Percentiles rank a stretch among this genome's conserved stretches.
phyloP scores from a whole-genome alignment of 2,113 vertebrate genomes.

The Mystacornis crossleyi region DNA sequence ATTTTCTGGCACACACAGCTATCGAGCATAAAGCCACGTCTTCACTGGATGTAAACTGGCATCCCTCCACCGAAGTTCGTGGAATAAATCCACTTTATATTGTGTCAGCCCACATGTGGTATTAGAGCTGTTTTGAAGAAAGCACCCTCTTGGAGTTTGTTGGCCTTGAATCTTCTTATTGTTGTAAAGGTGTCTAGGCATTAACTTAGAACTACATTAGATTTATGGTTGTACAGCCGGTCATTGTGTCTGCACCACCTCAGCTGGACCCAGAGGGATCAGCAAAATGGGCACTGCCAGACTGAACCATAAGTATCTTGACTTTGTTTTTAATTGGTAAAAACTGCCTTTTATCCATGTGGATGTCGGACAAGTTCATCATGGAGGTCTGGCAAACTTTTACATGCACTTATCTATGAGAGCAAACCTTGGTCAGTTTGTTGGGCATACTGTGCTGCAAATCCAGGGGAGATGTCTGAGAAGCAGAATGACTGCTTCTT shows the following conservation, averaged over 20 bases:
- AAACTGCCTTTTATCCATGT: not conserved
- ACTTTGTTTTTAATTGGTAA: not conserved
- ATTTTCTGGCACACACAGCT: not conserved
- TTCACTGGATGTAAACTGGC: not conserved
- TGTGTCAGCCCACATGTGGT: not conserved
- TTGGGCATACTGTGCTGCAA: not conserved
- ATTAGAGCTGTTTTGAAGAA: not conserved
- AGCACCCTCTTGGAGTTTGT: not conserved
- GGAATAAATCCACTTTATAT: not conserved
- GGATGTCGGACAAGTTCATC: not conserved
- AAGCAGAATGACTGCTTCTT: not conserved
- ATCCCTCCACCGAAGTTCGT: not conserved
- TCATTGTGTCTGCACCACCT: not conserved
- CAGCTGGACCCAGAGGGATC: not conserved
- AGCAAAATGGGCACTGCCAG: not conserved
- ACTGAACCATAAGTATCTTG: not conserved
- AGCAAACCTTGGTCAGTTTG: not conserved
- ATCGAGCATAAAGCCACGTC: not conserved
- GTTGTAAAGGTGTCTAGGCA: not conserved
- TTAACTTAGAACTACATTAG: not conserved
- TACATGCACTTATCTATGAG: not conserved
- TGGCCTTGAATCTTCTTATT: not conserved
- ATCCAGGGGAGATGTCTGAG: not conserved
- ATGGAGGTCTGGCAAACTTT: fast-evolving
- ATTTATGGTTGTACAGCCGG: not conserved